A percentile compares a stretch with the other conserved stretches of the same genome.
These are phyloP conservation scores for Prietella phreatophila DNA, from an alignment of 2,113 vertebrate genomes.

Conservation along the genomic window DNA sequence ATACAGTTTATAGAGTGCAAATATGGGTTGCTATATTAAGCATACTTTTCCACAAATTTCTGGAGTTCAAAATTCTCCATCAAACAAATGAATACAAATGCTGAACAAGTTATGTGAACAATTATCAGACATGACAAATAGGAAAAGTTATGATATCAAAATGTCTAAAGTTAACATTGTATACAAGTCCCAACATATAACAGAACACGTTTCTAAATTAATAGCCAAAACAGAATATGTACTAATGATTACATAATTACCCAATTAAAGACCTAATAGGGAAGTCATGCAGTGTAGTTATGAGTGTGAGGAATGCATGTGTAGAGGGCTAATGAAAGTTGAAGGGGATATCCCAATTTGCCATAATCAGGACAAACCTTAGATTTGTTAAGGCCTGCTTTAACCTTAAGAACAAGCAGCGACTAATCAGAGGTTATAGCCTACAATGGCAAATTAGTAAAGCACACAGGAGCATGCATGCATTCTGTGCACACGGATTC, in stretches of 20 bases:
- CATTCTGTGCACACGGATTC: background rate
- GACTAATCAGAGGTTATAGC: background rate
- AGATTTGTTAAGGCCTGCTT: background rate
- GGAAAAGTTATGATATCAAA: background rate
- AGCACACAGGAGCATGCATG: background rate
- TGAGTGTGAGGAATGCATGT: background rate
- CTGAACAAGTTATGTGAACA: background rate
- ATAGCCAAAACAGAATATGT: background rate
- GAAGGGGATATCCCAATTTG: background rate
- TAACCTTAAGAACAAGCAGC: background rate
- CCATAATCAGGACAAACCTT: background rate
- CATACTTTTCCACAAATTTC: background rate
- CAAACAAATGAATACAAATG: background rate
- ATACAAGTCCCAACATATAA: background rate
- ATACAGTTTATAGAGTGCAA: background rate
- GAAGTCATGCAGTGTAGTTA: background rate
- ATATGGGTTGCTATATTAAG: background rate
- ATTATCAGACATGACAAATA: background rate
- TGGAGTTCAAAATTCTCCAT: background rate
- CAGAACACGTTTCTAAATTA: background rate
- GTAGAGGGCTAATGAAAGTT: background rate
- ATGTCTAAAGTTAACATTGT: background rate
- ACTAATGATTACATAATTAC: background rate
- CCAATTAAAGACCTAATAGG: background rate
- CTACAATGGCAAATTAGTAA: background rate